These are phyloP conservation scores for Ctenomys sociabilis DNA, from an alignment of 2,113 vertebrate genomes.

Conservation along the genomic window DNA sequence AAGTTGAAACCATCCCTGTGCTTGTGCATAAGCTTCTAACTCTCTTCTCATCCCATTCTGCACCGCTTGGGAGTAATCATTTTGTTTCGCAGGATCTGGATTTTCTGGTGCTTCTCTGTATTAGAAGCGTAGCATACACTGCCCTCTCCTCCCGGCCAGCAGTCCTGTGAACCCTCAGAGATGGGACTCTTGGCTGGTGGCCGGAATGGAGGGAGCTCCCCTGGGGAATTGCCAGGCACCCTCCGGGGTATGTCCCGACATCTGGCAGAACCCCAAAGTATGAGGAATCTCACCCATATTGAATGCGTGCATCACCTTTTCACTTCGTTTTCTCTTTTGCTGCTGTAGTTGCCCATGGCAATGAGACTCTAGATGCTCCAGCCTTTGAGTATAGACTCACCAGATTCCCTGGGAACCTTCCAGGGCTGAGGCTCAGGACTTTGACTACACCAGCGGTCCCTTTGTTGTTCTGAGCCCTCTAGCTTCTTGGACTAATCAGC, in stretches of 20 bases:
- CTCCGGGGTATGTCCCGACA: not conserved
- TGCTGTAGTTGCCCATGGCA: not conserved
- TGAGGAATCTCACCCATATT: not conserved
- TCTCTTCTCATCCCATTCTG: not conserved
- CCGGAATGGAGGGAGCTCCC: no score
- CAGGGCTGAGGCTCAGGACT: no score
- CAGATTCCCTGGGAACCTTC: not conserved
- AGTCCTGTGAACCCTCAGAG: not conserved
- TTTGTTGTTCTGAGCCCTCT: not conserved
- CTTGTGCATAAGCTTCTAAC: fast-evolving
- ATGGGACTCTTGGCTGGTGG: not conserved
- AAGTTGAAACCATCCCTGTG: not conserved
- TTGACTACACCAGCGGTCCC: not conserved
- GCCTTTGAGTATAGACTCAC: not conserved
- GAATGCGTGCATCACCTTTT: no score
- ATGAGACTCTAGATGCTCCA: not conserved
- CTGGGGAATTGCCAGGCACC: not conserved
- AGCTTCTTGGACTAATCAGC: not conserved
- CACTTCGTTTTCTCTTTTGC: not conserved
- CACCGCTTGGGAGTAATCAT: not conserved
- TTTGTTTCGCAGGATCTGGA: slow-evolving; percentile 2
- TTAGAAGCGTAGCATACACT: not conserved
- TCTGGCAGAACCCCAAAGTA: not conserved
- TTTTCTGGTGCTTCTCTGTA: not conserved
- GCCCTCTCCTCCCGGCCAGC: not conserved